Percentiles rank a stretch among this genome's conserved stretches.
Conservation (phyloP, 2,797 vertebrate genomes). For the Eulemur coronatus region DNA sequence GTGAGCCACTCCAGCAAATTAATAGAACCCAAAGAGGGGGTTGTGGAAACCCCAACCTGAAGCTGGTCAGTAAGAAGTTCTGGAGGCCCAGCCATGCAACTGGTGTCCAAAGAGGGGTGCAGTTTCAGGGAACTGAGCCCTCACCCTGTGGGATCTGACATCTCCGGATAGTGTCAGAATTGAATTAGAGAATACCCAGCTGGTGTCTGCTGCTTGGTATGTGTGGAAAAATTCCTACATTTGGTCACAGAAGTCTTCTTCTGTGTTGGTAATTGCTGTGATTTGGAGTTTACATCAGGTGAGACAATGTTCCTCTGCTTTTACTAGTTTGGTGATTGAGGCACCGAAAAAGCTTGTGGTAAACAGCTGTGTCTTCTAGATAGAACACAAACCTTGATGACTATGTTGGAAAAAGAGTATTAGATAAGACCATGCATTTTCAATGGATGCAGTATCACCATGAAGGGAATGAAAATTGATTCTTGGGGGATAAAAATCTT, state of each 20-base stretch:
- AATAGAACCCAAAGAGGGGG: not conserved
- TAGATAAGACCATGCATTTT: not conserved
- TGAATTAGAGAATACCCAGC: not conserved
- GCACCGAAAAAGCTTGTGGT: constrained; percentile 1
- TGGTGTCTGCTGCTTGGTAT: not conserved
- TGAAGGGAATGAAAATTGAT: not conserved
- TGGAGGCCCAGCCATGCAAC: not conserved
- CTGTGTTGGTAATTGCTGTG: not conserved
- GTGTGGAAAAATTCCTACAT: not conserved
- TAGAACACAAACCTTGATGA: not conserved
- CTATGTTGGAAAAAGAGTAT: not conserved
- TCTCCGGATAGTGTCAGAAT: not conserved
- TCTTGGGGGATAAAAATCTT: not conserved
- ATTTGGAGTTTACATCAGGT: not conserved
- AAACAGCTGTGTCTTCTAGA: not conserved
- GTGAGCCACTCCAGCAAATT: not conserved
- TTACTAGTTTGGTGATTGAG: not conserved
- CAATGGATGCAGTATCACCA: not conserved
- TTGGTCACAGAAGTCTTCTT: not conserved
- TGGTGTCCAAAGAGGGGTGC: not conserved
- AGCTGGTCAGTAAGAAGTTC: not conserved
- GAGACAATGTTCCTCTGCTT: not conserved
- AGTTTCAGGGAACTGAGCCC: not conserved
- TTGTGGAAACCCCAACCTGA: not conserved
- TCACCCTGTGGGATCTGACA: not conserved